Evolutionary conservation across 1,140 invertebrate genomes (phyloP), one percentile per base, ranked within the genome.

Genomic region (Drosophila tristis): DNA sequence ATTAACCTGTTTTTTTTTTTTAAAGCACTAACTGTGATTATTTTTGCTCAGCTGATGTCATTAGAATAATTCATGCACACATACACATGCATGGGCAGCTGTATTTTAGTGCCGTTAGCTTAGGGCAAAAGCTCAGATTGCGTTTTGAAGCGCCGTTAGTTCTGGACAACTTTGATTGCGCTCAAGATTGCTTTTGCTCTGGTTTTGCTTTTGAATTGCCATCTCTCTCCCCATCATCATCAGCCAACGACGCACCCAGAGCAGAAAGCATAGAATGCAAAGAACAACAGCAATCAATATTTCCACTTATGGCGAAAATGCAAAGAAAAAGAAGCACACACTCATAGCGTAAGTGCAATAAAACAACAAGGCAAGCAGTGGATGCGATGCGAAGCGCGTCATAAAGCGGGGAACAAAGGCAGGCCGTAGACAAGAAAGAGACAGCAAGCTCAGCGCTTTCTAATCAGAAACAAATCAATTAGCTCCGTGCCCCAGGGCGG

Each of bases 11-110:
- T 81, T 61, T 43, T 51, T 74, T 63, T 49, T 56, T 64, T 23
- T n/a, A n/a, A 23, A 60, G 25, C 35, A 60, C 48, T 51, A 23
- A 13, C 29, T 56, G 13, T n/a, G 55, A 60, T 67, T 76, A 78
- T 87, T 87, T 87, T 87, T n/a, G 51, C 25, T 62, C 84, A 86
- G 82, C 82, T 87, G 82, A 87, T 87, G 82, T 87, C 82, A 87
- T 86, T 26, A 43, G 35, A 16, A 45, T 29, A 26, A 67, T 63
- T 15, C 11, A 57, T 13, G 13, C 20, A 25, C 16, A 47, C 20
- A 15, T 23, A 26, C 31, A 31, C 16, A 13, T 11, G 11, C 13
- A 13, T 5, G 4, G 13, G 13, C 35, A 39, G 4, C 35, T 13
- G 35, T 39, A 5, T 39, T 13, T 39, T 39, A 39, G 11, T 39